Evolutionary conservation across 2,797 vertebrate species (phyloP), one percentile per base, ranked within the genome.

Genomic region (Muraenolepis orangiensis): DNA sequence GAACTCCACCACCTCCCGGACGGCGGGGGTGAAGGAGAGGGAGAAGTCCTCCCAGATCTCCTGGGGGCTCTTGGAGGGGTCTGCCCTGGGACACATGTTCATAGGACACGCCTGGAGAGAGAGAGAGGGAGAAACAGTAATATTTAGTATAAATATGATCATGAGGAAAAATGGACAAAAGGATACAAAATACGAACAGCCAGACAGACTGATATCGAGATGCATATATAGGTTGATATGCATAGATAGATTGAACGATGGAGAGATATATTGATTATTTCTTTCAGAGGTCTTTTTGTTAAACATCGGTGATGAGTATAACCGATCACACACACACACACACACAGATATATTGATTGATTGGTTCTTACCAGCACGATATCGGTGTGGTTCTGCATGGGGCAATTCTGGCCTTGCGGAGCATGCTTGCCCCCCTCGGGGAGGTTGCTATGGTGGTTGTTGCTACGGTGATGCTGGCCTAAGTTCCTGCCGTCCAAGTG

Each of bases 41-140:
- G 96, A 97, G 90, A 98, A 98, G 79, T 97, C 96, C 82, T 97
- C 96, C 96, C 96, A 97, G 84, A 97, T 95, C 88, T 96, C 94
- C 80, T 97, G 96, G 6, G 94, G 93, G 0, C 92, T 94, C 83
- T 94, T 93, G 72, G 88, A 93, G 16, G 94, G 94, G 85, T 95
- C 89, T 3, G 94, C 90, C 0, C 93, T 93, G 2, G 95, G 94
- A 78, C 94, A 93, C 91, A 94, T 93, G 89, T 97, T 97, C 96
- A 97, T 96, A 23, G 96, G 96, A 85, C 96, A 97, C 0, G 95
- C 95, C 96, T 97, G 88, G 14, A 75, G 69, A 38, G 70, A 70
- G 30, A 79, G 28, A 31, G 70, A 28, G 67, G 8, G 51, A 23
- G 51, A 57, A 57, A 57, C 20, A n/a, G n/a, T n/a, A n/a, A 57